Conservation (phyloP, 2,113 vertebrate genomes). For the Phrynosoma platyrhinos region DNA sequence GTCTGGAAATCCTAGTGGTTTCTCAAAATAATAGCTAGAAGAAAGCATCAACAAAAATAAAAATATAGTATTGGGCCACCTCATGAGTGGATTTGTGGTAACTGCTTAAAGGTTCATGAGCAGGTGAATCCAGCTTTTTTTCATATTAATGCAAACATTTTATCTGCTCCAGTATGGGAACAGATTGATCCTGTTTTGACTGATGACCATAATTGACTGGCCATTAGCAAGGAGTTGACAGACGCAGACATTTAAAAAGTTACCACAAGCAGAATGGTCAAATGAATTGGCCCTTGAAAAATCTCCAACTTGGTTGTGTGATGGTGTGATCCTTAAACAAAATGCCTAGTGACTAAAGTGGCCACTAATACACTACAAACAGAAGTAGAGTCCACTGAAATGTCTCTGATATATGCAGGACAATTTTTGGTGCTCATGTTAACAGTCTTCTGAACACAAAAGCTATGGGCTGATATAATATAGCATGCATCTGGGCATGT, state of each 20-base stretch:
- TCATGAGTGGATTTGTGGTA: too few species aligned
- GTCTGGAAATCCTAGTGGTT: not conserved
- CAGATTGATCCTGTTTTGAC: not conserved
- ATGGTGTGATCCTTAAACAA: conserved; percentile 2
- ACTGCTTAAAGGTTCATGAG: not conserved
- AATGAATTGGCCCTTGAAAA: not conserved
- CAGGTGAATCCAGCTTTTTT: too few species aligned
- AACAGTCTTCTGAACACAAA: not conserved
- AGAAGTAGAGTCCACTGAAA: not conserved
- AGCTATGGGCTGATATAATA: not conserved
- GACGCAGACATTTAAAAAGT: not conserved
- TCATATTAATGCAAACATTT: too few species aligned
- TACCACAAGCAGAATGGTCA: not conserved
- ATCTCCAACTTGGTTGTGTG: rapidly evolving
- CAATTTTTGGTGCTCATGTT: not conserved
- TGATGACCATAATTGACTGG: not conserved
- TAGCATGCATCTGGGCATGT: not conserved
- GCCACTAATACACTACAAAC: not conserved
- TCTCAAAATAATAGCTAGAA: not conserved
- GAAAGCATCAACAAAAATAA: not conserved
- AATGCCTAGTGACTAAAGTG: conserved; percentile 33
- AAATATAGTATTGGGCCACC: not conserved
- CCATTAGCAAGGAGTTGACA: not conserved
- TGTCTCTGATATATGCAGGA: not conserved
- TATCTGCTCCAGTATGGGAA: too few species aligned